phyloP scores from a whole-genome alignment of 2,113 vertebrate species.

The Copsychus sechellarum region DNA sequence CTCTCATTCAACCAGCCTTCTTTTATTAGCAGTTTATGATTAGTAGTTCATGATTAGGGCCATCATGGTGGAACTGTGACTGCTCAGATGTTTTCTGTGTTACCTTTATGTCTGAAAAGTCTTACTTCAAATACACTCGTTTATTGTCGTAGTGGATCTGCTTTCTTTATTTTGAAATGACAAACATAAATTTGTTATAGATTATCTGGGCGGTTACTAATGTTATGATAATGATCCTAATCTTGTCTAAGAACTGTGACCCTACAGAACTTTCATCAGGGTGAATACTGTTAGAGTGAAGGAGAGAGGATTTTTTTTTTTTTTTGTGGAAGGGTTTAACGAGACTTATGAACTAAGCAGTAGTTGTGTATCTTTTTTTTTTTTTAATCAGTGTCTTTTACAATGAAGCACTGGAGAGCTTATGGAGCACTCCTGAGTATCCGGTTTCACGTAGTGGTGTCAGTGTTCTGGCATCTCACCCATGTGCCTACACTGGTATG shows the following conservation, averaged over 20 bases:
- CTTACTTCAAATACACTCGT: neutral
- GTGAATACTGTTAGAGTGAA: neutral
- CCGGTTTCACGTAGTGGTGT: accelerated
- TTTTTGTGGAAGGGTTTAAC: neutral
- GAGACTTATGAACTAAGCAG: neutral
- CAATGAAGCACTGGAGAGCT: neutral
- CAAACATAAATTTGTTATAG: neutral
- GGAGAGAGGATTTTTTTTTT: neutral
- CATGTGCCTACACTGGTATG: accelerated
- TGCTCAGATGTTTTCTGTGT: neutral
- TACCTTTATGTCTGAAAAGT: neutral
- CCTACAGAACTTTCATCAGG: neutral
- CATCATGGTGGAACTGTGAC: neutral
- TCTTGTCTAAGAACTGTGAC: neutral
- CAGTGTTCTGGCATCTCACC: neutral
- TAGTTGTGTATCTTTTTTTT: neutral
- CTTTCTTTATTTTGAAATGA: neutral
- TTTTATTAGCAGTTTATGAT: neutral
- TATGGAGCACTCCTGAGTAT: neutral
- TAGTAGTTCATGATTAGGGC: neutral
- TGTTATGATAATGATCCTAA: neutral
- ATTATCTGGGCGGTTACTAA: neutral
- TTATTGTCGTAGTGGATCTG: neutral
- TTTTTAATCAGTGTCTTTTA: neutral
- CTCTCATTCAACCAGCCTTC: neutral